Conservation (phyloP, 2,113 vertebrate genomes). For the Rhodinocichla rosea region DNA sequence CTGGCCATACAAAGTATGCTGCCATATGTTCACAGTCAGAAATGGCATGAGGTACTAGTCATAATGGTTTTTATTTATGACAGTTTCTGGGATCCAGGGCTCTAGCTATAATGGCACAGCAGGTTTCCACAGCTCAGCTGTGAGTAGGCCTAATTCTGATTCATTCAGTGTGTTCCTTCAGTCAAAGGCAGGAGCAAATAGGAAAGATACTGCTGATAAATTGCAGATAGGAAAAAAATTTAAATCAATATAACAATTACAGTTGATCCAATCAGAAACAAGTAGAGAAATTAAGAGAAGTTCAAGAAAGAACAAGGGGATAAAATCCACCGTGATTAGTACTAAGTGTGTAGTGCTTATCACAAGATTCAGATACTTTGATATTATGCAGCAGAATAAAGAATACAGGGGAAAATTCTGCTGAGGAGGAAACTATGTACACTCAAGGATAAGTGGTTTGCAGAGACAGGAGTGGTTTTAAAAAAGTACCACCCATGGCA, state of each 20-base stretch:
- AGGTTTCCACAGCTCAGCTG: constrained; percentile 34
- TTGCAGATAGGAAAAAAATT: constrained; percentile 19
- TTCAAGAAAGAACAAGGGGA: neutral
- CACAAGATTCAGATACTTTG: neutral
- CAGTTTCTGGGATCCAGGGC: constrained; percentile 43
- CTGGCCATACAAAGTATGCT: constrained; percentile 1
- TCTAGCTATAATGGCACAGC: constrained; percentile 47
- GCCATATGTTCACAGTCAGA: constrained; percentile 56
- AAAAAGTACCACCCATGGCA: neutral
- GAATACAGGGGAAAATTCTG: neutral
- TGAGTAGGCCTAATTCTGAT: constrained; percentile 42
- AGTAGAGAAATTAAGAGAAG: constrained; percentile 7
- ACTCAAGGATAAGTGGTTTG: neutral
- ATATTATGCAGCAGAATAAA: neutral
- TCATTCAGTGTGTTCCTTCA: constrained; percentile 26
- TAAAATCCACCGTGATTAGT: neutral
- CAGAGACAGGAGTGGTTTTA: neutral
- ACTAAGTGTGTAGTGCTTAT: neutral
- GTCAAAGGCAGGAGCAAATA: neutral
- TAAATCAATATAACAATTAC: constrained; percentile 41
- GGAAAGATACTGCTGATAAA: constrained; percentile 23
- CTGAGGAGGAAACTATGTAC: neutral
- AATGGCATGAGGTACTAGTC: constrained; percentile 55
- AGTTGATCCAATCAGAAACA: constrained; percentile 16
- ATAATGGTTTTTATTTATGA: constrained; percentile 70